Evolutionary conservation across 37 sponge, comb jelly and placozoan genomes (phyloP).

Genomic region (Chondrosia reniformis): DNA sequence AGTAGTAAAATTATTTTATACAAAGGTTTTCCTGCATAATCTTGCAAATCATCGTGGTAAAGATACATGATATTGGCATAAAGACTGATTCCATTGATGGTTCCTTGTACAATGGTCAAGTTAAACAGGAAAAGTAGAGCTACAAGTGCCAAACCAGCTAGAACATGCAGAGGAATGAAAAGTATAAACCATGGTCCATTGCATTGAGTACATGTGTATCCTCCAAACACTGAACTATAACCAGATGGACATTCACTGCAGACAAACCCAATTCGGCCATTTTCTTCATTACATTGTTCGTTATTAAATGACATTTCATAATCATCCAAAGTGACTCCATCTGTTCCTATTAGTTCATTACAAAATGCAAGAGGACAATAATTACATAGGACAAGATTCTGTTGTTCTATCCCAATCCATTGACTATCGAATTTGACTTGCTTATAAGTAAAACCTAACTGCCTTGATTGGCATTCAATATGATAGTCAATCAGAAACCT

Average conservation of each 20-base stretch:
- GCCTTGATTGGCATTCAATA: too few species aligned
- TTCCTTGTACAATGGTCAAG: conserved; percentile 35
- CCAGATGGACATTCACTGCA: conserved; percentile 37
- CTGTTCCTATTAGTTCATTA: too few species aligned
- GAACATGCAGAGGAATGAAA: conserved; percentile 2
- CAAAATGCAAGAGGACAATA: too few species aligned
- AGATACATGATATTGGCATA: conserved; percentile 32
- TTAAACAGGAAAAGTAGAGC: conserved; percentile 20
- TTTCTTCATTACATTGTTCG: conserved; percentile 1
- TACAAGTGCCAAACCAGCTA: conserved; percentile 24
- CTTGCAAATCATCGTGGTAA: neutral
- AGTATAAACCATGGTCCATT: conserved; percentile 17
- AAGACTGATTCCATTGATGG: conserved; percentile 38
- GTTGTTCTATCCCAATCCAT: too few species aligned
- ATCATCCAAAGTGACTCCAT: too few species aligned
- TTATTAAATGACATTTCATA: too few species aligned
- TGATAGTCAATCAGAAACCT: too few species aligned
- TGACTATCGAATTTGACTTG: too few species aligned
- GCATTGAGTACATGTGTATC: conserved; percentile 19
- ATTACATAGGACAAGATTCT: too few species aligned
- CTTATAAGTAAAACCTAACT: too few species aligned
- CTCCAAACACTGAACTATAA: conserved; percentile 27
- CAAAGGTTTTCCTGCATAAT: neutral
- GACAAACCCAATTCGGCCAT: conserved; percentile 18
- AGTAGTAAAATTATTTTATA: neutral